These are phyloP conservation scores for Lycophotia porphyrea DNA, from an alignment of 2,888 invertebrate genomes.

Conservation along the genomic window DNA sequence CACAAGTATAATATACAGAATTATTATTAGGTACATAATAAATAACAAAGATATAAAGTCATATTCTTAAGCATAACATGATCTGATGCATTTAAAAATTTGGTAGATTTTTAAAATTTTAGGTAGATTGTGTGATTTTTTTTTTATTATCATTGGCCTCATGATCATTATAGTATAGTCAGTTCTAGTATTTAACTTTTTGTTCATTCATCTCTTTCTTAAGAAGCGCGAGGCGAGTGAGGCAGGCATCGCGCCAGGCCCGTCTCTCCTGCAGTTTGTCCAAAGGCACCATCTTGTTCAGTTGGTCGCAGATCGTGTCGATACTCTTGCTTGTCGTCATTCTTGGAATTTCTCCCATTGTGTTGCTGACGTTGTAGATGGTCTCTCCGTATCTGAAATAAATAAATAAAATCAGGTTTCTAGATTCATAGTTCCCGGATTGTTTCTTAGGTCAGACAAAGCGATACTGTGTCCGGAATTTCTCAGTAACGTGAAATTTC, in stretches of 20 bases:
- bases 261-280: conserved; percentile 93
- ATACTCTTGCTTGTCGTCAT: conserved; percentile 92
- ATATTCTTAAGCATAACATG: conserved; percentile 8
- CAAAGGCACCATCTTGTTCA: conserved; percentile 93
- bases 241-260: conserved; percentile 95
- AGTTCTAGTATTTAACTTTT: conserved; percentile 51
- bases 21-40: conserved; percentile 40
- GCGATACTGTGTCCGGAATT: background rate
- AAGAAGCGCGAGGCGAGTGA: conserved; percentile 94
- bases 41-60: conserved; percentile 24
- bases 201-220: conserved; percentile 92
- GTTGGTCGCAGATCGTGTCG: conserved; percentile 92
- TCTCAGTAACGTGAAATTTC: background rate
- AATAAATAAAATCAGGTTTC: background rate
- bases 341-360: conserved; percentile 93
- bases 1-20: conserved; percentile 35
- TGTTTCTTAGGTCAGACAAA: background rate
- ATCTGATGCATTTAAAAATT: background rate
- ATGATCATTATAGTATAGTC: background rate
- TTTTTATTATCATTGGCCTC: background rate
- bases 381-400: conserved; percentile 88
- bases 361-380: conserved; percentile 91
- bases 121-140: background rate
- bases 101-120: background rate
- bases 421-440: background rate